phyloP scores from a whole-genome alignment of 1,140 invertebrate genomes.

The Megalopta genalis region DNA sequence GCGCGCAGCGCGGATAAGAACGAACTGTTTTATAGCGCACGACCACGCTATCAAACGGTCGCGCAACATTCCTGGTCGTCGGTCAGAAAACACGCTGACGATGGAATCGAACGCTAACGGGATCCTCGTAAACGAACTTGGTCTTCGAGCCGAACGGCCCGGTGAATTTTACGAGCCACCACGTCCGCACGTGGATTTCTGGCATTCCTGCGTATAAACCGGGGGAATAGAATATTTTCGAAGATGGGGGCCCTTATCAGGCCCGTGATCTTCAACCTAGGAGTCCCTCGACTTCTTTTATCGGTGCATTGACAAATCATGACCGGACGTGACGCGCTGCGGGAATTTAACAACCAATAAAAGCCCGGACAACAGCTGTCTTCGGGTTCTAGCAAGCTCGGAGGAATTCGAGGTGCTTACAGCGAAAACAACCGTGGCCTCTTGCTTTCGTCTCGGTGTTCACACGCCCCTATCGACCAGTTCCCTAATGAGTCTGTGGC shows the following conservation, averaged over 20 bases:
- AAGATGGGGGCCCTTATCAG: conserved; percentile 28
- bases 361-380: conserved; percentile 29
- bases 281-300: conserved; percentile 36
- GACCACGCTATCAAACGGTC: conserved; percentile 3
- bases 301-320: conserved; percentile 50
- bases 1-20: not conserved
- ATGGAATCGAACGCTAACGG: conserved; percentile 45
- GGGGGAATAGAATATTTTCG: conserved; percentile 35
- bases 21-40: conserved; percentile 20
- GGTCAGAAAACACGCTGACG: conserved; percentile 23
- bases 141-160: conserved; percentile 7
- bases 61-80: conserved; percentile 27
- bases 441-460: not conserved
- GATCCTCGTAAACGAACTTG: conserved; percentile 49
- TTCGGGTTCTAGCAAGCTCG: conserved; percentile 13
- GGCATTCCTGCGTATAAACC: conserved; percentile 31
- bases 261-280: conserved; percentile 31
- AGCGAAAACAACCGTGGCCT: too few relatives aligned
- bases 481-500: too few relatives aligned
- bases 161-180: conserved; percentile 43
- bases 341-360: conserved; percentile 46
- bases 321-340: not conserved
- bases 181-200: conserved; percentile 33
- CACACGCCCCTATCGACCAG: not conserved
- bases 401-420: conserved; percentile 25